These are phyloP conservation scores for Hippocampus mohnikei DNA, from an alignment of 2,113 vertebrate genomes.

Conservation along the genomic window DNA sequence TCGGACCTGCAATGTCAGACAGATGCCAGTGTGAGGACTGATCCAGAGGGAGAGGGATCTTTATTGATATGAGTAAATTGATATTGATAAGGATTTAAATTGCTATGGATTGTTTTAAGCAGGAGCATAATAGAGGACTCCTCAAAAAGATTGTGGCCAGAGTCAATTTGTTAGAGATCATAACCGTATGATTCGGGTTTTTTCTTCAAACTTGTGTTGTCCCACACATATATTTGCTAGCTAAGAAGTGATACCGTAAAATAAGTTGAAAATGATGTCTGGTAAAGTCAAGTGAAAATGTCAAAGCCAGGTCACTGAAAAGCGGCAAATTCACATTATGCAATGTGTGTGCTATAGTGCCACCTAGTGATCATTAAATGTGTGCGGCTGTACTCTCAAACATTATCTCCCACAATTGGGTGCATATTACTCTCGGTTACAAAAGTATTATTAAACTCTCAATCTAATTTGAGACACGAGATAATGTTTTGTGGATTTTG, in stretches of 20 bases:
- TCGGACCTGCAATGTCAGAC: slow-evolving; percentile 71
- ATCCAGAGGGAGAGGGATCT: slow-evolving; percentile 82
- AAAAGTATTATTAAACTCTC: background rate
- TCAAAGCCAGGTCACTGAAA: slow-evolving; percentile 23
- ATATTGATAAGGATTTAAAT: slow-evolving; percentile 94
- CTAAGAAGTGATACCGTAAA: background rate
- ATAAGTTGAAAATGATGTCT: background rate
- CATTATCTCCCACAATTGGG: background rate
- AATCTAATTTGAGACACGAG: background rate
- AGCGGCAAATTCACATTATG: slow-evolving; percentile 53
- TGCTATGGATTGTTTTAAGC: slow-evolving; percentile 80
- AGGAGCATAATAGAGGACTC: slow-evolving; percentile 79
- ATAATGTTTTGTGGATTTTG: background rate
- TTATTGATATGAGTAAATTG: slow-evolving; percentile 98
- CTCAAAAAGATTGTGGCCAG: slow-evolving; percentile 66
- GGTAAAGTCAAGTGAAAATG: slow-evolving; percentile 13
- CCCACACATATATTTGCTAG: background rate
- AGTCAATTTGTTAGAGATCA: slow-evolving; percentile 65
- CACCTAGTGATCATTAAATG: slow-evolving; percentile 81
- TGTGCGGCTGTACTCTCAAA: slow-evolving; percentile 25
- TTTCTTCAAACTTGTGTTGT: background rate
- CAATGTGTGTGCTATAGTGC: slow-evolving; percentile 77
- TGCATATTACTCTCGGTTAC: background rate
- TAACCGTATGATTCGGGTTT: background rate
- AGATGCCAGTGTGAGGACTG: slow-evolving; percentile 71